Evolutionary conservation across 1,140 invertebrate species (phyloP), one percentile per base, ranked within the genome.

Genomic region (Lepeophtheirus salmonis): DNA sequence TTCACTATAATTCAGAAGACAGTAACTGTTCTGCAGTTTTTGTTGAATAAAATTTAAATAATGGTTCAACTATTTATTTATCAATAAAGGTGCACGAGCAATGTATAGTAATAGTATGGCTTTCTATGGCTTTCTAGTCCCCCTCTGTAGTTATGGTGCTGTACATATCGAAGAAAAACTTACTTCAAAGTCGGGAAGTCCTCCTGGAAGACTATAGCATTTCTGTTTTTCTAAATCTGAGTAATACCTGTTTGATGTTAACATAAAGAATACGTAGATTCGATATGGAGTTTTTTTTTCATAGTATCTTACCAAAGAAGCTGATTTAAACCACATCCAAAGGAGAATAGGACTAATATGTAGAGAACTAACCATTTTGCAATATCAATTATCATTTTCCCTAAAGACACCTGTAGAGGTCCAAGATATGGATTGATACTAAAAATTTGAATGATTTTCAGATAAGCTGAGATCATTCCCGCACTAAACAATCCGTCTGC

Each of bases 401-500:
- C 84, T 6, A 87, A 71, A 0, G 83, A 86, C 61, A 89, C 84
- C 74, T 88, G 81, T 30, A 92, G 72, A 1, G 87, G 88, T 41
- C 87, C 88, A 57, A 91, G 70, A 71, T 90, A 83, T 1, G 87
- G 86, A 76, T 89, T 89, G 51, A 91, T 86, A 17, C 85, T 89
- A 70, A 90, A 91, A 51, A 91, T 75, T 69, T 90, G 86, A 60
- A 92, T 83, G 62, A 91, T 70, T 72, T 91, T 91, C 18, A 91
- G 70, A 1, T 64, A 82, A 77, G 80, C 86, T 68, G 91, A 95
- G 70, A 97, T 83, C 73, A 95, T 96, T 41, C 91, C 89, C 14
- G 86, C 89, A 12, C 90, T 88, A 71, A 96, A 95, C 14, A 96
- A 73, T 16, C 89, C 89, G 68, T 96, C 91, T 2, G 89, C 85